Base-by-base conservation (phyloP, 2,113 vertebrate species). In the Strix aluco region DNA sequence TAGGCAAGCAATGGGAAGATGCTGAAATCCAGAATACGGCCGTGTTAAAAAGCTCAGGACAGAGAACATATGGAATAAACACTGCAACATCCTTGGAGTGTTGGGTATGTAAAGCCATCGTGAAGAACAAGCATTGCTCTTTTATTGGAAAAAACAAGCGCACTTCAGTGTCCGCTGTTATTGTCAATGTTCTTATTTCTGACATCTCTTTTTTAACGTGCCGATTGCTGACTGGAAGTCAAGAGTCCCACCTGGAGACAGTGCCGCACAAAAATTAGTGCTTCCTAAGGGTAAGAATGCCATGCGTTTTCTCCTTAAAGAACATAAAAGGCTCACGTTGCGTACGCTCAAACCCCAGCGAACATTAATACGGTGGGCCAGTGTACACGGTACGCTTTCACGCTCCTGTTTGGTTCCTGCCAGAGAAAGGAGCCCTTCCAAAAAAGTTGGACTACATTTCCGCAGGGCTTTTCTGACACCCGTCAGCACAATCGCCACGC, bases 351-450 rank as follows among this genome's bases (percentile, higher is more conserved):
- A 55, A 66, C 17, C 26, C 58, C 66, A 1, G 5, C 0, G 4
- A 77, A 65, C 44, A 17, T 15, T 8, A 40, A 18, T 5, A 47
- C 3, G 1, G 6, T 2, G 20, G 65, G 34, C 51, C 61, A 55
- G 78, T 0, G 38, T 6, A 26, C 2, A 2, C 36, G 36, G 42
- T 1, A 19, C 0, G 9, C 26, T 59, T 79, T 23, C n/a, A 42
- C 2, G 9, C 22, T 9, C 38, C 38, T 2, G 15, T 59, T 46
- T 15, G 40, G 49, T 20, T 86, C 54, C 71, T 5, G 51, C 36
- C 25, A 73, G 2, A 75, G 73, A 84, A 59, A 46, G 34, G 61
- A 80, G 49, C 62, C 81, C 62, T 52, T 63, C 83, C 44, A 55
- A 65, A 49, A 71, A 92, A 80, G 57, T 74, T 63, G 42, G 57